Evolutionary conservation across 2,888 invertebrate genomes (phyloP).

Genomic region (Lycophotia porphyrea): DNA sequence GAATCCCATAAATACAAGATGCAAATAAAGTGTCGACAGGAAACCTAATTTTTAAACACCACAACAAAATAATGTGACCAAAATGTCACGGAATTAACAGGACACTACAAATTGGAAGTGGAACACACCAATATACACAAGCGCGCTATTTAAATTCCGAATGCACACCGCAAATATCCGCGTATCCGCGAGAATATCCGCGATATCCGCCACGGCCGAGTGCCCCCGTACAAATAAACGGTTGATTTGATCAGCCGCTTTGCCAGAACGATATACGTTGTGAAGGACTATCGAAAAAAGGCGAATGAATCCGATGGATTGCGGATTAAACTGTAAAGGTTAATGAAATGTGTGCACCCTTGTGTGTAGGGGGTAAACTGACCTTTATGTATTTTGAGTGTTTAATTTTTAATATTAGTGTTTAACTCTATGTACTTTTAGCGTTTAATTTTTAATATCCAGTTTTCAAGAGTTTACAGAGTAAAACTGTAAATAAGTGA

Average conservation of each 20-base stretch:
- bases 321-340: constrained; percentile 72
- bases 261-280: constrained; percentile 68
- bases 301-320: constrained; percentile 70
- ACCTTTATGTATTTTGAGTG: constrained; percentile 26
- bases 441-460: constrained; percentile 20
- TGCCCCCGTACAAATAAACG: constrained; percentile 82
- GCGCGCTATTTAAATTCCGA: constrained; percentile 67
- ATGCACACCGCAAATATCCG: constrained; percentile 70
- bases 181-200: constrained; percentile 69
- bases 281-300: constrained; percentile 71
- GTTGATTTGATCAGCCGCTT: constrained; percentile 81
- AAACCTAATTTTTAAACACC: constrained; percentile 38
- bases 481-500: too few species aligned
- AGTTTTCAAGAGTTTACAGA: neutral
- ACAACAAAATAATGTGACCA: constrained; percentile 49
- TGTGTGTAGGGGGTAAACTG: constrained; percentile 59
- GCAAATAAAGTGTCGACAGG: constrained; percentile 36
- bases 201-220: constrained; percentile 73
- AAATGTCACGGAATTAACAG: constrained; percentile 56
- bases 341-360: constrained; percentile 74
- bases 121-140: constrained; percentile 60
- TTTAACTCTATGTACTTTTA: constrained; percentile 22
- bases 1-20: neutral
- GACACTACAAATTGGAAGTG: constrained; percentile 66
- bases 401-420: too few species aligned